These are phyloP conservation scores for Listronotus bonariensis DNA, from an alignment of 1,140 invertebrate species.

Conservation along the genomic window DNA sequence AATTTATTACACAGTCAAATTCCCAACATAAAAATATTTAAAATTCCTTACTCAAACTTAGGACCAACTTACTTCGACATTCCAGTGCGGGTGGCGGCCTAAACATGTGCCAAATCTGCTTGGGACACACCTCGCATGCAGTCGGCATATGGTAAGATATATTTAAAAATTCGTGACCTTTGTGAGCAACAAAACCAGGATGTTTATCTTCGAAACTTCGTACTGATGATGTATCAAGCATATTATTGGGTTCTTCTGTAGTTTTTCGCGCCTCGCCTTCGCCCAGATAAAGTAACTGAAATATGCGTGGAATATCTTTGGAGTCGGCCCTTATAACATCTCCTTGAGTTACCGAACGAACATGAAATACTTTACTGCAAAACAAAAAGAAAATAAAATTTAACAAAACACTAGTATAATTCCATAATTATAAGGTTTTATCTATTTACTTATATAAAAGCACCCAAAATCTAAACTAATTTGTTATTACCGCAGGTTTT, in stretches of 20 bases:
- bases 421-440: no score
- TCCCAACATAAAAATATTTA: no score
- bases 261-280: constrained; percentile 90
- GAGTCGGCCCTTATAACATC: constrained; percentile 98
- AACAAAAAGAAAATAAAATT: constrained; percentile 20
- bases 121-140: constrained; percentile 95
- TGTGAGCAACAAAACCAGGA: constrained; percentile 78
- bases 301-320: constrained; percentile 98
- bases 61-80: constrained; percentile 79
- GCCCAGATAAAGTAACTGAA: constrained; percentile 93
- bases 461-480: no score
- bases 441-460: no score
- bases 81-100: constrained; percentile 94
- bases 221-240: constrained; percentile 57
- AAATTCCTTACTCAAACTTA: no score
- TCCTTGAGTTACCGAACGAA: constrained; percentile 95
- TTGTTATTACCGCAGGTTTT: no score
- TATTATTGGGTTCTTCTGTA: constrained; percentile 65
- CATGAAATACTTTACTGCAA: constrained; percentile 96
- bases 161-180: constrained; percentile 95
- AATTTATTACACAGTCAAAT: no score
- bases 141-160: constrained; percentile 98
- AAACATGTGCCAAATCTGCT: constrained; percentile 96
- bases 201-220: constrained; percentile 68
- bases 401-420: not conserved